Evolutionary conservation across 2,113 vertebrate genomes (phyloP).

Genomic region (Triplophysa dalaica): DNA sequence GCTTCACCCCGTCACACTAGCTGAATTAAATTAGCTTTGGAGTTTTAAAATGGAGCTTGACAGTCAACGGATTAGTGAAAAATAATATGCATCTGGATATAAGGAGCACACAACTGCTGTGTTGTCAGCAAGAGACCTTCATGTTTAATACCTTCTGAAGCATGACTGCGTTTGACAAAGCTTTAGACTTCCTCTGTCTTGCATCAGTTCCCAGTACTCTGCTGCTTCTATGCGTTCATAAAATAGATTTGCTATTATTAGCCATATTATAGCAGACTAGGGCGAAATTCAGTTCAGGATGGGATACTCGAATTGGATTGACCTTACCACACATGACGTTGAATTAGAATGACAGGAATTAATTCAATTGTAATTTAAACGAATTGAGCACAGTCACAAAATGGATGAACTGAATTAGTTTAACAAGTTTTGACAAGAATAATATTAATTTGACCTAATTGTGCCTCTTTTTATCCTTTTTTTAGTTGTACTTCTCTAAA

Average conservation of each 20-base stretch:
- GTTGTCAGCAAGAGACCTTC: conserved; percentile 65
- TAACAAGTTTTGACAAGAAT: no score
- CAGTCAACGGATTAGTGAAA: conserved; percentile 63
- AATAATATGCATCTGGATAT: conserved; percentile 63
- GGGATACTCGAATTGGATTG: not conserved
- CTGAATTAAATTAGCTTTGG: conserved; percentile 71
- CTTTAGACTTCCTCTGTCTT: conserved; percentile 51
- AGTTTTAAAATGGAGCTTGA: conserved; percentile 62
- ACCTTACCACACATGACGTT: not conserved
- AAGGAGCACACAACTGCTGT: conserved; percentile 53
- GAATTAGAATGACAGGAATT: no score
- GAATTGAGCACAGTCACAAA: no score
- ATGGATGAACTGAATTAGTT: no score
- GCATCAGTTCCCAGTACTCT: conserved; percentile 50
- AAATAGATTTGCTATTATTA: conserved; percentile 65
- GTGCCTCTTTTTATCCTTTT: no score
- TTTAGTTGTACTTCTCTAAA: no score
- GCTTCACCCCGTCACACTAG: conserved; percentile 48
- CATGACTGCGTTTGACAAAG: conserved; percentile 64
- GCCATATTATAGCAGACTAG: conserved; percentile 42
- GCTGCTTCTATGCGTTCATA: conserved; percentile 45
- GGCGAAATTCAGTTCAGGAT: not conserved
- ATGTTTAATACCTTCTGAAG: conserved; percentile 64
- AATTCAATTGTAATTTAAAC: no score
- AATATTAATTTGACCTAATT: no score